These are phyloP conservation scores for Brienomyrus brachyistius DNA, from an alignment of 2,113 vertebrate genomes.

Conservation along the genomic window DNA sequence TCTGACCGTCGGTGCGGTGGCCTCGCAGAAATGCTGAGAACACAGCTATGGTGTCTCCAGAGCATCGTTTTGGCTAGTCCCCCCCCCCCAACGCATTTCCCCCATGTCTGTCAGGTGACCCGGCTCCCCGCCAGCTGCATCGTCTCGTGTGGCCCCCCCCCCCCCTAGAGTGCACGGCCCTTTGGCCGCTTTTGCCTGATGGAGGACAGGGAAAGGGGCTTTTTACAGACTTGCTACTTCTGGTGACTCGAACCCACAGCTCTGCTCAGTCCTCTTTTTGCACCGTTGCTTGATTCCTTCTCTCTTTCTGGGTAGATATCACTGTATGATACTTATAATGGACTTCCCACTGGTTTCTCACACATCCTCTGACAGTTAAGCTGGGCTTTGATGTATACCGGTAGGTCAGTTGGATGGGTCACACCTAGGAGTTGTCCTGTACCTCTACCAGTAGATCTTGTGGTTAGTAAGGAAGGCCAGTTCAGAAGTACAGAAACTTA, in stretches of 20 bases:
- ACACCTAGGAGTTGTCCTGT: neutral
- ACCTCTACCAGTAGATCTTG: neutral
- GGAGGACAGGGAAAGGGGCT: neutral
- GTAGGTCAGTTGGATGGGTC: neutral
- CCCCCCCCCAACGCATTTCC: neutral
- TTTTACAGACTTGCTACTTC: neutral
- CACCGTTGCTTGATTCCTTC: neutral
- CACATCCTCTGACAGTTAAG: neutral
- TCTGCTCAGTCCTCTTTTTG: neutral
- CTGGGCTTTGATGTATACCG: neutral
- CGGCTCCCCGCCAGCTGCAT: neutral
- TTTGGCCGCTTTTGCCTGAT: neutral
- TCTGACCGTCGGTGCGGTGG: slow-evolving; percentile 16
- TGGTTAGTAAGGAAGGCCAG: neutral
- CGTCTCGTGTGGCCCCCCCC: neutral
- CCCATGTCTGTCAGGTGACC: neutral
- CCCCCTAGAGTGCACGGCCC: neutral
- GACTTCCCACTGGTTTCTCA: neutral
- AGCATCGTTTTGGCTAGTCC: neutral
- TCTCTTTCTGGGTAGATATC: neutral
- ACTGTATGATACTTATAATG: neutral
- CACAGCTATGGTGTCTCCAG: neutral
- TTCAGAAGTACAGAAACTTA: neutral
- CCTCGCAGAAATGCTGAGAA: neutral
- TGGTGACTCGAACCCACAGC: neutral